Conservation (phyloP, 2,888 invertebrate species). For the Dolichopus griseipennis region DNA sequence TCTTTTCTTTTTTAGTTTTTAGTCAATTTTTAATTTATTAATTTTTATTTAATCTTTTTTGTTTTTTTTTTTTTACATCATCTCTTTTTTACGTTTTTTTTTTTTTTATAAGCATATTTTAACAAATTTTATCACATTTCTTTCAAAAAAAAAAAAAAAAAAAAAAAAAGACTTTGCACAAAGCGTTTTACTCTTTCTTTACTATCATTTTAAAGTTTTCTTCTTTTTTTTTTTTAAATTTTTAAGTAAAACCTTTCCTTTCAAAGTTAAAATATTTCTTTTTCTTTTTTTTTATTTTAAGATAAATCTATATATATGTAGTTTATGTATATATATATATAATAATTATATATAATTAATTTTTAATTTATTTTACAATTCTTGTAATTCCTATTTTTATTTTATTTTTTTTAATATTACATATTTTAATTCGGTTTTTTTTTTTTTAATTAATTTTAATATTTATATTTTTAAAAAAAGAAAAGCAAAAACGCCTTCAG, state of each 20-base stretch:
- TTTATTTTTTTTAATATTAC: not conserved
- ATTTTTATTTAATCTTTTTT: conserved; percentile 1
- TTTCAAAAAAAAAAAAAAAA: not conserved
- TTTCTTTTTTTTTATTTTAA: no score
- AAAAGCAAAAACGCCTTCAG: conserved; percentile 5
- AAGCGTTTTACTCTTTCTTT: not conserved
- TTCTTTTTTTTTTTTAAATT: not conserved
- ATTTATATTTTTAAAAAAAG: no score
- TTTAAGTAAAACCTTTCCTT: not conserved
- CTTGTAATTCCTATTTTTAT: not conserved
- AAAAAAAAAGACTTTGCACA: not conserved
- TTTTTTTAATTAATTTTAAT: no score
- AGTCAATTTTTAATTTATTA: not conserved
- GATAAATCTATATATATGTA: no score
- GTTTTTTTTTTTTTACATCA: conserved; percentile 2
- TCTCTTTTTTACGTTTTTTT: not conserved
- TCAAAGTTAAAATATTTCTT: not conserved
- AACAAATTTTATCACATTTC: conserved; percentile 6
- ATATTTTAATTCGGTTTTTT: not conserved
- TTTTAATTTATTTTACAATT: not conserved
- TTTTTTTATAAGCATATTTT: conserved; percentile 2
- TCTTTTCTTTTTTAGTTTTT: not conserved
- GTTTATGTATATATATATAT: no score
- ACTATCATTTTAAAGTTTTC: no score
- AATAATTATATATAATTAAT: no score